phyloP scores from a whole-genome alignment of 53 echinoderm and acorn worm genomes.

The Apostichopus leukothele region DNA sequence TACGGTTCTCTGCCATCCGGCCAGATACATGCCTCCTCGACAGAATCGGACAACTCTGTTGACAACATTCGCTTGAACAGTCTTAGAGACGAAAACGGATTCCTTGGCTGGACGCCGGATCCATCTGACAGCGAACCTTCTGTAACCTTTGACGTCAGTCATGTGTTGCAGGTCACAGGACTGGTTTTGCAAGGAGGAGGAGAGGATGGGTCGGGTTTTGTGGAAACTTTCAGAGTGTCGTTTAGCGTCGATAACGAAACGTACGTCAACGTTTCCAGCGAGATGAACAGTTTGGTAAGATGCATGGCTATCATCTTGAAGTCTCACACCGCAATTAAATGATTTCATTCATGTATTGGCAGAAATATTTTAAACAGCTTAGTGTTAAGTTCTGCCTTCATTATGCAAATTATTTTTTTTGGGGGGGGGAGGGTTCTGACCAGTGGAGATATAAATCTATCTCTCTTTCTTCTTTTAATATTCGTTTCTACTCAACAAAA shows the following conservation, averaged over 20 bases:
- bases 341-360: no score
- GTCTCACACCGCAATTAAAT: not conserved
- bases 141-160: conserved; percentile 69
- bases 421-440: no score
- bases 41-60: conserved; percentile 23
- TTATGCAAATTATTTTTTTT: no score
- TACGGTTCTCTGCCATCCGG: conserved; percentile 29
- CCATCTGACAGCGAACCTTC: conserved; percentile 48
- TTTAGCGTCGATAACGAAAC: conserved; percentile 59
- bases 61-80: conserved; percentile 64
- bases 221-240: conserved; percentile 60
- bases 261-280: conserved; percentile 55
- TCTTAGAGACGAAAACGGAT: conserved; percentile 48
- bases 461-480: no score
- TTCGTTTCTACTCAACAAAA: no score
- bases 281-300: conserved; percentile 20
- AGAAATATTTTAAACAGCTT: no score
- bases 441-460: no score
- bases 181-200: conserved; percentile 76
- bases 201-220: conserved; percentile 54
- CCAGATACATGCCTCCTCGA: conserved; percentile 55
- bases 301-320: not conserved
- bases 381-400: no score
- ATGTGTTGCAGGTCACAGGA: conserved; percentile 64
- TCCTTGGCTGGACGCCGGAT: conserved; percentile 66